Evolutionary conservation across 2,113 vertebrate species (phyloP), one percentile per base, ranked within the genome.

Genomic region (Ptyas mucosa): DNA sequence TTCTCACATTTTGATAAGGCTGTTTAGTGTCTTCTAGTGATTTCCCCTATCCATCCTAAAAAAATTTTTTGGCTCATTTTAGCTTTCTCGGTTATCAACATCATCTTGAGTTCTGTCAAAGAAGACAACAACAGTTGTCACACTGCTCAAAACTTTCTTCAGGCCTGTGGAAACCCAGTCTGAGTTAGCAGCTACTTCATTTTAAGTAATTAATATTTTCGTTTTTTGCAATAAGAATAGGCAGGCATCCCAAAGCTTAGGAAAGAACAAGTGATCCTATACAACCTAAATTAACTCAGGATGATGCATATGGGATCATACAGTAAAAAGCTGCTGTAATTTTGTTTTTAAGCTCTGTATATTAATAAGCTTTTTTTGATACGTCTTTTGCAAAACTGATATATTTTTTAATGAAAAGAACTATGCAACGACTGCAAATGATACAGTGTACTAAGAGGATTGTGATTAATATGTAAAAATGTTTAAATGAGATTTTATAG

Each of bases 401-500:
- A 8, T 24, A 43, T 43, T 90, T 91, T 46, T 91, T 20, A 57
- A 87, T 34, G 29, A 57, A 57, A 87, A 61, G 29, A 57, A 64
- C 34, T 92, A 57, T 81, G 46, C 87, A 92, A 57, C 20, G 69
- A 15, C 5, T 55, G 88, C 51, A 46, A 55, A 46, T 29, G n/a
- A 85, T 46, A 85, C 15, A 43, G 10, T 89, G 34, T 89, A 57
- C 58, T 58, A 39, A 46, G 12, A 88, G 69, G 58, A 26, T 54
- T 85, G 53, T 85, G 53, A 88, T 46, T 85, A 92, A 92, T 95
- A 94, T 57, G 95, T 94, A 91, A 75, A 94, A 96, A 96, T 11
- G 96, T 96, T 96, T 96, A 95, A 95, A 95, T 96, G 95, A 92
- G 94, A 0, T 69, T 95, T 96, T 94, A 93, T 95, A 96, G 93